Evolutionary conservation across 2,113 vertebrate genomes (phyloP).

Genomic region (Mesocricetus auratus): DNA sequence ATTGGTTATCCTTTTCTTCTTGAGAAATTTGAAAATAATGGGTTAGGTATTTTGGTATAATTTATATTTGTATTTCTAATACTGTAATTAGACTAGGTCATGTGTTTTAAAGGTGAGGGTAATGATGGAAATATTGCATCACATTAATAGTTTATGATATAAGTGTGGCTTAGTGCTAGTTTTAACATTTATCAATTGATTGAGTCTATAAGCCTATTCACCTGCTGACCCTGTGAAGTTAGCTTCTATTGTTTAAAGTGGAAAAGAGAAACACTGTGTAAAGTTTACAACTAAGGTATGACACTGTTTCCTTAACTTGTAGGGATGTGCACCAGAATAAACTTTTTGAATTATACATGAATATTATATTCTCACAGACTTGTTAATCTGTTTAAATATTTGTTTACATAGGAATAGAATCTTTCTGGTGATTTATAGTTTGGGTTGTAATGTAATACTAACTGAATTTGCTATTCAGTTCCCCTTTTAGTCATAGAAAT

Average conservation of each 20-base stretch:
- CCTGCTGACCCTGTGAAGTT: not conserved
- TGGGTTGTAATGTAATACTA: not conserved
- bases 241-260: not conserved
- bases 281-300: not conserved
- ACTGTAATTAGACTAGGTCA: not conserved
- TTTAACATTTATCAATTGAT: not conserved
- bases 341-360: not conserved
- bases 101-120: not conserved
- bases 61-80: not conserved
- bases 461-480: not conserved
- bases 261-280: not conserved
- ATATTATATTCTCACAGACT: not conserved
- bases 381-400: not conserved
- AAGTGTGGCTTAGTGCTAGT: not conserved
- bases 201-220: not conserved
- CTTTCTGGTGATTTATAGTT: not conserved
- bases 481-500: not conserved
- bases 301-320: not conserved
- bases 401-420: not conserved
- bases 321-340: accelerated
- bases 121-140: not conserved
- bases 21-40: not conserved
- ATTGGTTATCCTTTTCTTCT: not conserved
- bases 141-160: not conserved
- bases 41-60: not conserved